Conservation (phyloP, 2,113 vertebrate genomes). For the Boleophthalmus pectinirostris region DNA sequence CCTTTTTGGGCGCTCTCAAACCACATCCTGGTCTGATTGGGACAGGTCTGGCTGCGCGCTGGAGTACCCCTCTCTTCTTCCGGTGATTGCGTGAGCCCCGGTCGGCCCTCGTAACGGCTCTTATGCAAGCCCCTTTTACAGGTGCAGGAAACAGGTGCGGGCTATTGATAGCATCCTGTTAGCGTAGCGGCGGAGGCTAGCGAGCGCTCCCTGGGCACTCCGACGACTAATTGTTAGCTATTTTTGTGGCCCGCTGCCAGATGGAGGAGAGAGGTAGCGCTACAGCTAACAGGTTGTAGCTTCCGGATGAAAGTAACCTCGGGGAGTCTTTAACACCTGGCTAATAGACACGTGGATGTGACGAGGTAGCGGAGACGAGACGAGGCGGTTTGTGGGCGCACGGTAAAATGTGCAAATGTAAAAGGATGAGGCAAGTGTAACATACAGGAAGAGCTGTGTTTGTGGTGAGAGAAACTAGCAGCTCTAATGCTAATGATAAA, state of each 20-base stretch:
- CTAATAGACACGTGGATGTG: slow-evolving; percentile 48
- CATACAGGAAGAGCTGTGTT: slow-evolving; percentile 36
- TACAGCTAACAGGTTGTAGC: slow-evolving; percentile 69
- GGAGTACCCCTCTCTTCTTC: slow-evolving; percentile 71
- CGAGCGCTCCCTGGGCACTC: slow-evolving; percentile 49
- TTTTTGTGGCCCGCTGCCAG: slow-evolving; percentile 65
- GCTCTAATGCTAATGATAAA: neutral
- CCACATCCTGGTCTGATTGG: slow-evolving; percentile 67
- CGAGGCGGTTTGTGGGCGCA: slow-evolving; percentile 39
- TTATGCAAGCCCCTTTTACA: slow-evolving; percentile 70
- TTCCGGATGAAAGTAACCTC: slow-evolving; percentile 64
- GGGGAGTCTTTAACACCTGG: slow-evolving; percentile 67
- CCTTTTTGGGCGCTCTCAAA: slow-evolving; percentile 40
- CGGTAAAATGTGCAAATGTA: slow-evolving; percentile 40
- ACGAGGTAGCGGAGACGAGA: slow-evolving; percentile 34
- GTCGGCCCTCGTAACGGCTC: slow-evolving; percentile 53
- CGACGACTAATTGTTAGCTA: slow-evolving; percentile 69
- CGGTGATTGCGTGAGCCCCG: slow-evolving; percentile 73
- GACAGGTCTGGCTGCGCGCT: slow-evolving; percentile 59
- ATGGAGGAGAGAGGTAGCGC: slow-evolving; percentile 61
- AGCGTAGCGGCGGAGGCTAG: slow-evolving; percentile 24
- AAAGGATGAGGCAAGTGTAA: slow-evolving; percentile 35
- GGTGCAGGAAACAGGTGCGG: slow-evolving; percentile 78
- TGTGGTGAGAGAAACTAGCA: neutral
- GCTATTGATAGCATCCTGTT: slow-evolving; percentile 72